Conservation (phyloP, 2,888 invertebrate species). For the Tenthredo notha region DNA sequence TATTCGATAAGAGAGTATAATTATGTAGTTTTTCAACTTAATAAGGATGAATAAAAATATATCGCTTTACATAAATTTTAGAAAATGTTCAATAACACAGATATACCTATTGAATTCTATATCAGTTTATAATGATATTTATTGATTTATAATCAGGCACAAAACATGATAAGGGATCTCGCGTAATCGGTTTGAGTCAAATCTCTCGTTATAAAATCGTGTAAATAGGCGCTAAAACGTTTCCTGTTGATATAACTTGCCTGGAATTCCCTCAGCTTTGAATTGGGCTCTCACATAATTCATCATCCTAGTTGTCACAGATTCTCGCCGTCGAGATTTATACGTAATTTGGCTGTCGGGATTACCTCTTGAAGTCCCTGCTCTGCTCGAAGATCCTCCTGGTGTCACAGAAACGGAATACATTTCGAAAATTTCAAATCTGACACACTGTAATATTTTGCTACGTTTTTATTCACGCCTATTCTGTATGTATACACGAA, state of each 20-base stretch:
- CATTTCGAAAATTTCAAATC: conserved; percentile 63
- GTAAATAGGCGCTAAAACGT: neutral
- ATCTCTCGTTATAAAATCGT: neutral
- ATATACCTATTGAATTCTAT: neutral
- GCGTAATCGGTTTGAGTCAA: neutral
- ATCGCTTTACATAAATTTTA: conserved; percentile 4
- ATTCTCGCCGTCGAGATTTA: conserved; percentile 67
- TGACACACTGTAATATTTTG: neutral
- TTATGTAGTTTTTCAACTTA: conserved; percentile 22
- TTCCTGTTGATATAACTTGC: conserved; percentile 61
- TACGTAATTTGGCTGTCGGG: conserved; percentile 69
- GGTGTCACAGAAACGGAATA: conserved; percentile 74
- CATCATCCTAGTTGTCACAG: conserved; percentile 70
- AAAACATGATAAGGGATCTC: neutral
- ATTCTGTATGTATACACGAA: neutral
- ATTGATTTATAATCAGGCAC: neutral
- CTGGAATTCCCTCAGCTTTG: conserved; percentile 65
- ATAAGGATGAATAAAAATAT: conserved; percentile 9
- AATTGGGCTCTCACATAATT: conserved; percentile 73
- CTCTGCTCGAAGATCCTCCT: conserved; percentile 66
- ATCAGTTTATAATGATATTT: neutral
- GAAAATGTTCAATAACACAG: neutral
- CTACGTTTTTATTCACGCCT: neutral
- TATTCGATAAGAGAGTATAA: conserved; percentile 2
- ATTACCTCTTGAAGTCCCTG: conserved; percentile 64